These are phyloP conservation scores for Falco concolor DNA, from an alignment of 2,797 vertebrate species.

Conservation along the genomic window DNA sequence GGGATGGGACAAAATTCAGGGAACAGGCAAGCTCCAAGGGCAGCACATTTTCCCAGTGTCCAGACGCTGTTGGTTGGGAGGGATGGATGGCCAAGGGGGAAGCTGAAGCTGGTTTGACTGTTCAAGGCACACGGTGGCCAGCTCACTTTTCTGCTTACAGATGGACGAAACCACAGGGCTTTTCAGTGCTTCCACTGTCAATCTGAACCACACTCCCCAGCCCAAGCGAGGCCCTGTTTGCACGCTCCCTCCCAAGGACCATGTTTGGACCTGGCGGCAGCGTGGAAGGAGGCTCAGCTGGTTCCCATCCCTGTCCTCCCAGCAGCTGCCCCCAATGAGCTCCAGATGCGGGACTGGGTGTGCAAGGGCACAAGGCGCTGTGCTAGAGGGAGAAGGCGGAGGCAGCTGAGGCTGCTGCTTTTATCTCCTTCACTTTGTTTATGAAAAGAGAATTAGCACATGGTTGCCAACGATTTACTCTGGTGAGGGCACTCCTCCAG, in stretches of 20 bases:
- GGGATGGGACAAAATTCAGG: not conserved
- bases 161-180: not conserved
- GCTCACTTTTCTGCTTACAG: not conserved
- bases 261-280: not conserved
- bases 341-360: slow-evolving; percentile 35
- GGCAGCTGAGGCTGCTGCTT: not conserved
- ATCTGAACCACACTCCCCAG: not conserved
- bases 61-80: not conserved
- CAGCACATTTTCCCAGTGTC: not conserved
- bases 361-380: not conserved
- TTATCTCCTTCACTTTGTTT: not conserved
- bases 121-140: fast-evolving
- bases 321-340: slow-evolving; percentile 27
- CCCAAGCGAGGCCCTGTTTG: not conserved
- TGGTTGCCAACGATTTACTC: not conserved
- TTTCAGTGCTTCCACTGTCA: fast-evolving
- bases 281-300: not conserved
- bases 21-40: not conserved
- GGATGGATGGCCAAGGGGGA: not conserved
- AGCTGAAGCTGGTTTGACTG: not conserved
- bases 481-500: not conserved
- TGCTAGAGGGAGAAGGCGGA: not conserved
- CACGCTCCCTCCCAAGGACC: not conserved
- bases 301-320: not conserved
- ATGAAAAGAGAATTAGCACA: not conserved